Percentiles rank a stretch among this genome's conserved stretches.
Evolutionary conservation across 2,113 vertebrate genomes (phyloP).

Genomic region (Neodon shergylaensis): DNA sequence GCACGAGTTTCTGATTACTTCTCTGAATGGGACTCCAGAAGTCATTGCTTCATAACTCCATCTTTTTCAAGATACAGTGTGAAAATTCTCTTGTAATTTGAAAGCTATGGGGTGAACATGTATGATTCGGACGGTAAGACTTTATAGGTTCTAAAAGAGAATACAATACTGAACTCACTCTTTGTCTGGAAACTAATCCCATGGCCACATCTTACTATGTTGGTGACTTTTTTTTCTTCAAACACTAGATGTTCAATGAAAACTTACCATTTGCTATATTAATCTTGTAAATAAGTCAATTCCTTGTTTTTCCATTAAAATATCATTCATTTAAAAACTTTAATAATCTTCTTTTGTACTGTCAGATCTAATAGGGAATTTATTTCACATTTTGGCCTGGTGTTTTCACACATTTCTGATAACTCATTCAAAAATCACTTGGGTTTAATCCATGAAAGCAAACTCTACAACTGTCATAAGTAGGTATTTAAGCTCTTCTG

Average conservation of each 20-base stretch:
- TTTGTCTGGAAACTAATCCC: background rate
- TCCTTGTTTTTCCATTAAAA: background rate
- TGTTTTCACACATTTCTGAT: background rate
- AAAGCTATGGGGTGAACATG: background rate
- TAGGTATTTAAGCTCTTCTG: background rate
- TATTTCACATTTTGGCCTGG: background rate
- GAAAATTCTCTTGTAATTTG: background rate
- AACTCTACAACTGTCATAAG: background rate
- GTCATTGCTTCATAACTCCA: background rate
- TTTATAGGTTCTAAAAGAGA: background rate
- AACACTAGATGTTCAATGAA: background rate
- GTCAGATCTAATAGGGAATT: background rate
- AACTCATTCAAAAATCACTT: background rate
- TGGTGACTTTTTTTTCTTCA: background rate
- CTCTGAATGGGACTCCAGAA: background rate
- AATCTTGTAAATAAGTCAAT: background rate
- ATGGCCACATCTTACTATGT: background rate
- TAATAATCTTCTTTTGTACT: background rate
- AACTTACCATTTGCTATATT: background rate
- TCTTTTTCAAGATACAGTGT: background rate
- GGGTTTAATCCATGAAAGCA: background rate
- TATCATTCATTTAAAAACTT: background rate
- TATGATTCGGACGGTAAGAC: background rate
- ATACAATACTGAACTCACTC: background rate
- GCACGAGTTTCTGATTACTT: background rate